phyloP scores from a whole-genome alignment of 2,888 invertebrate species.

The Epinotia bilunana region DNA sequence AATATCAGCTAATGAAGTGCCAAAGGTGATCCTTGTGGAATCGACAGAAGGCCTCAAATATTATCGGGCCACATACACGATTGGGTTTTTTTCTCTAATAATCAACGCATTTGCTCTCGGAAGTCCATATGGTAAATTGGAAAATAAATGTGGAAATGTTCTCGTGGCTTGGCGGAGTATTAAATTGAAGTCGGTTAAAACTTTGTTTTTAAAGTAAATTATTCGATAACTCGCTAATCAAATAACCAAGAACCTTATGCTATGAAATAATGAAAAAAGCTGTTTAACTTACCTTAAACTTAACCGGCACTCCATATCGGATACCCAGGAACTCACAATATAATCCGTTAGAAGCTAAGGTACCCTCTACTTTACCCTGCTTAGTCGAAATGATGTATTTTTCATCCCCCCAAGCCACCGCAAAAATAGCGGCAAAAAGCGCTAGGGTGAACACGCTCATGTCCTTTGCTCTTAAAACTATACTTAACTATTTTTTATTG shows the following conservation, averaged over 20 bases:
- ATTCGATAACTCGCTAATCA: too few relatives aligned
- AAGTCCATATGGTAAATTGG: too few relatives aligned
- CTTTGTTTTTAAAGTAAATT: too few relatives aligned
- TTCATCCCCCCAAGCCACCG: conserved; percentile 54
- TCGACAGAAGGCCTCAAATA: too few relatives aligned
- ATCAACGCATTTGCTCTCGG: too few relatives aligned
- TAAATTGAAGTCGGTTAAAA: too few relatives aligned
- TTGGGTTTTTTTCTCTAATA: too few relatives aligned
- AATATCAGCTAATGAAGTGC: too few relatives aligned
- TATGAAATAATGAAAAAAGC: neutral
- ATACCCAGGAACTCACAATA: conserved; percentile 76
- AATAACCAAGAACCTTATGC: neutral
- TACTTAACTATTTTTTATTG: conserved; percentile 12
- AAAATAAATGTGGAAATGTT: too few relatives aligned
- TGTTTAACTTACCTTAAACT: conserved; percentile 62
- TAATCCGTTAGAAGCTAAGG: conserved; percentile 61
- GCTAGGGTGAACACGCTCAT: conserved; percentile 48
- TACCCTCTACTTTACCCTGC: conserved; percentile 73
- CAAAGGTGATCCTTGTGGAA: too few relatives aligned
- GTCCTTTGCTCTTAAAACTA: conserved; percentile 41
- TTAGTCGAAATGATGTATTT: conserved; percentile 66
- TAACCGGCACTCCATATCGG: conserved; percentile 68
- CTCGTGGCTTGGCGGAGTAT: too few relatives aligned
- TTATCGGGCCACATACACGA: too few relatives aligned
- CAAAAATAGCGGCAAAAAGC: conserved; percentile 55